A percentile compares a stretch with the other conserved stretches of the same genome.
phyloP scores from a whole-genome alignment of 2,113 vertebrate species.

The Oceanites oceanicus region DNA sequence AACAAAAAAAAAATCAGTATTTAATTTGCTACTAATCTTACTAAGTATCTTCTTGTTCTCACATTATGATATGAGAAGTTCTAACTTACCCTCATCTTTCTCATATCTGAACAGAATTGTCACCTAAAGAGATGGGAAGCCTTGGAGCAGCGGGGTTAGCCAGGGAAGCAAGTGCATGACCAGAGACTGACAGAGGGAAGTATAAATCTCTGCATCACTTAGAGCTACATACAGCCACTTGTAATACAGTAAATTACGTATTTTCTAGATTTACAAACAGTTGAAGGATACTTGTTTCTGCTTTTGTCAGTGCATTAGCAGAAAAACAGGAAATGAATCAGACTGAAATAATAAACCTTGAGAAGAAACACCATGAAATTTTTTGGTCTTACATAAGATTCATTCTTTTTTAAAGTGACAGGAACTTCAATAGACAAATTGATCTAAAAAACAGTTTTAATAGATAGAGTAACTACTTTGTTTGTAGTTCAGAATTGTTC shows the following conservation, averaged over 20 bases:
- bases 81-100: background rate
- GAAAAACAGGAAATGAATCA: slow-evolving; percentile 65
- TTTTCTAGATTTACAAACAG: slow-evolving; percentile 12
- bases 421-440: background rate
- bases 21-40: background rate
- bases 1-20: background rate
- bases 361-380: slow-evolving; percentile 27
- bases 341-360: slow-evolving; percentile 51
- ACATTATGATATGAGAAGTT: background rate
- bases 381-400: background rate
- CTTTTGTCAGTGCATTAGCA: slow-evolving; percentile 37
- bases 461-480: background rate
- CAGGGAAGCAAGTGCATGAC: background rate
- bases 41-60: background rate
- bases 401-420: background rate
- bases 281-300: slow-evolving; percentile 21
- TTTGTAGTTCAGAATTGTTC: background rate
- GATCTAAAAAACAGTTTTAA: background rate
- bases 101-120: background rate
- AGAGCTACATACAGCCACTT: background rate
- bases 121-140: background rate
- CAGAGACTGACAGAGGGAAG: background rate
- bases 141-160: background rate
- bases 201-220: background rate
- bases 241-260: background rate